A percentile compares a stretch with the other conserved stretches of the same genome.
These are phyloP conservation scores for Conops quadrifasciatus DNA, from an alignment of 2,888 invertebrate genomes.

Conservation along the genomic window DNA sequence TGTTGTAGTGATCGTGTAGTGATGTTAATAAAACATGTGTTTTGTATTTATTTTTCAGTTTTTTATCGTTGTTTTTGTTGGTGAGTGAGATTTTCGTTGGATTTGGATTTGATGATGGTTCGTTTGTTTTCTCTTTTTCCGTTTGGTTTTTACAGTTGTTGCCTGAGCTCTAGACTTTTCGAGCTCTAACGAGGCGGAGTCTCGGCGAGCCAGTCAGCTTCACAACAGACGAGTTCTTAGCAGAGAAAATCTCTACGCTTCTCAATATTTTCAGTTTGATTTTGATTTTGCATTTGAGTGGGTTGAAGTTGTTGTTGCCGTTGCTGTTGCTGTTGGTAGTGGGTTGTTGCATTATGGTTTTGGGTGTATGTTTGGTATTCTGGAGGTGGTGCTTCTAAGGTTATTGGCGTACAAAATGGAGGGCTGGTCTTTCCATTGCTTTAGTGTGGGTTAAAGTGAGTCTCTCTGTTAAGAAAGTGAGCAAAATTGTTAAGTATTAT, in stretches of 20 bases:
- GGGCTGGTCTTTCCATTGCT: neutral
- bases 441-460: neutral
- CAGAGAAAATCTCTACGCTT: neutral
- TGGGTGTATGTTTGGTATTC: neutral
- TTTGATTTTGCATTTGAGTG: neutral
- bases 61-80: conserved; percentile 5
- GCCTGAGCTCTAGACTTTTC: conserved; percentile 7
- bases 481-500: too few relatives aligned
- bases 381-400: conserved; percentile 1
- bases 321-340: neutral
- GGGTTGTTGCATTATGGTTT: neutral
- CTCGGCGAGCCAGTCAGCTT: neutral
- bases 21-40: conserved; percentile 29
- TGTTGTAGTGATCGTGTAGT: conserved; percentile 1
- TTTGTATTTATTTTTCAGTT: too few relatives aligned
- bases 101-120: too few relatives aligned
- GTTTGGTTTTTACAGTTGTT: neutral
- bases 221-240: neutral
- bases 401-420: conserved; percentile 17
- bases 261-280: too few relatives aligned
- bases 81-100: neutral
- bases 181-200: conserved; percentile 30
- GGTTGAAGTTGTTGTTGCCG: neutral
- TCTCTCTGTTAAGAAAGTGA: neutral
- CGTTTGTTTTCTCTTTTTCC: neutral